Evolutionary conservation across 2,888 invertebrate genomes (phyloP), one percentile per base, ranked within the genome.

Genomic region (Didymodactylos carnosus): DNA sequence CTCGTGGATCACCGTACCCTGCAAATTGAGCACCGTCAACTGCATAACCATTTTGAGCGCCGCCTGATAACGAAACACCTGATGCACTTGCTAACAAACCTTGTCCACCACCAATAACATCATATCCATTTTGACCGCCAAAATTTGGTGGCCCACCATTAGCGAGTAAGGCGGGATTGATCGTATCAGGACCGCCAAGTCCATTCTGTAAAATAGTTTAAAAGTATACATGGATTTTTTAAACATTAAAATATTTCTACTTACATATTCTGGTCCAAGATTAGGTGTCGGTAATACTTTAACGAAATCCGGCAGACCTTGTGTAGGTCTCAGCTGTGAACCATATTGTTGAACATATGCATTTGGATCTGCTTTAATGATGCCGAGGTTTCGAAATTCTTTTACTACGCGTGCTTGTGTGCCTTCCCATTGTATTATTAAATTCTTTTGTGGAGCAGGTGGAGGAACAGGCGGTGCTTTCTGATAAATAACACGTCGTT

Each of bases 391-490:
- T 8, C 70, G 70, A 19, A 70, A 73, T 40, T 73, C 73, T 51
- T 71, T 70, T 51, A 49, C 70, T 35, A 73, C 71, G 40, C 70
- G 49, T 16, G 70, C 73, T 70, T 73, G 73, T 51, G 73, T 70
- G 39, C 70, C 25, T 71, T 73, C 73, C 73, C 73, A 73, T 43
- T 73, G 73, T n/a, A 73, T 46, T 51, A 73, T 73, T 27, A 73
- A 39, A 71, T 73, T 73, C 62, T 53, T 70, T 62, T 62, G 62
- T 8, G 62, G 35, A 10, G 62, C 7, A 19, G 73, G 70, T 23
- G 69, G 27, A 23, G 43, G 69, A n/a, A 73, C 70, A 13, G 69
- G 35, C 27, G 73, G 73, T 41, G 73, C 70, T 40, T 71, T 70
- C 41, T 73, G 70, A 39, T 70, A 73, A 29, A 73, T 73, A 35